A percentile compares a stretch with the other conserved stretches of the same genome.
Conservation (phyloP, 2,888 invertebrate genomes). For the Catocala nupta region DNA sequence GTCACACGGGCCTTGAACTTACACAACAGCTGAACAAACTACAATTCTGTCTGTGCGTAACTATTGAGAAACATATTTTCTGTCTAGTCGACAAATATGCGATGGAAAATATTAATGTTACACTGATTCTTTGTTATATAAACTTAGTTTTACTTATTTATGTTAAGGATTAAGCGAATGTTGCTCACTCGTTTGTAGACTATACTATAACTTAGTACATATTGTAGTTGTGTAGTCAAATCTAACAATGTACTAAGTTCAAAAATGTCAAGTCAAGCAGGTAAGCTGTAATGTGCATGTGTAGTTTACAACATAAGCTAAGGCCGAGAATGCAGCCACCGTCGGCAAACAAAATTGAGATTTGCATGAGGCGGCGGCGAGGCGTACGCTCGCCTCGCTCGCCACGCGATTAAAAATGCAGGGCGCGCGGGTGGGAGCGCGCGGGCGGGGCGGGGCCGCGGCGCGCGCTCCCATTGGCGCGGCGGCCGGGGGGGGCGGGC, state of each 20-base stretch:
- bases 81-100: constrained; percentile 46
- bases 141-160: constrained; percentile 5
- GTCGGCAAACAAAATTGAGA: constrained; percentile 85
- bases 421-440: constrained; percentile 77
- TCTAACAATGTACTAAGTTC: neutral
- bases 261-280: constrained; percentile 22
- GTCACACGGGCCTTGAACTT: constrained; percentile 80
- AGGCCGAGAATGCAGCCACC: constrained; percentile 76
- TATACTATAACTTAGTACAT: neutral
- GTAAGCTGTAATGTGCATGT: constrained; percentile 51
- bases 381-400: constrained; percentile 78
- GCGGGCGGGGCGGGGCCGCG: constrained; percentile 76
- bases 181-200: neutral
- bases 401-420: constrained; percentile 86
- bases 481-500: constrained; percentile 55
- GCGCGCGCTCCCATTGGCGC: constrained; percentile 61
- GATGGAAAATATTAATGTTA: constrained; percentile 31
- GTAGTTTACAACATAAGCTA: constrained; percentile 74
- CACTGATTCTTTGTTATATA: constrained; percentile 29
- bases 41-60: constrained; percentile 54
- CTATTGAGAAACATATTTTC: constrained; percentile 55
- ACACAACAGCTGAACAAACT: constrained; percentile 72
- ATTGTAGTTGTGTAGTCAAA: neutral
- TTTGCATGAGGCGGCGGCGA: constrained; percentile 80
- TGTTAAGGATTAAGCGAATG: neutral